Percentiles rank a stretch among this genome's conserved stretches.
These are phyloP conservation scores for Papilio xuthus DNA, from an alignment of 1,140 invertebrate species.

Conservation along the genomic window DNA sequence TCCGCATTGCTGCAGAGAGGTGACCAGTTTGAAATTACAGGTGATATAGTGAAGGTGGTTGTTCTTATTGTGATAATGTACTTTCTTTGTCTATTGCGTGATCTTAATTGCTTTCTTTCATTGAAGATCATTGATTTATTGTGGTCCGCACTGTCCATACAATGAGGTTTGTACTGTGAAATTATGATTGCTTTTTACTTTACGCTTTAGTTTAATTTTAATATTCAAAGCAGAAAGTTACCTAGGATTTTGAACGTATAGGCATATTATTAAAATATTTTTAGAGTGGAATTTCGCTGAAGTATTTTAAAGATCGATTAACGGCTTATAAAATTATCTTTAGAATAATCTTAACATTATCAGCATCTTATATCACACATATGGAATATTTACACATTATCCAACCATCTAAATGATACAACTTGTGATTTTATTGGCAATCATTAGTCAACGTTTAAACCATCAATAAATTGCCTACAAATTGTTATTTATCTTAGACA, in stretches of 20 bases:
- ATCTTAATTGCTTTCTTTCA: slow-evolving; percentile 77
- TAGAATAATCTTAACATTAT: neutral
- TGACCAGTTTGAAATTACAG: slow-evolving; percentile 76
- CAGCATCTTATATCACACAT: slow-evolving; percentile 2
- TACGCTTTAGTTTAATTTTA: slow-evolving; percentile 37
- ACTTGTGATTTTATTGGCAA: neutral
- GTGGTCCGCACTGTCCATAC: slow-evolving; percentile 47
- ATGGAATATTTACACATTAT: neutral
- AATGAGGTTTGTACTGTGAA: slow-evolving; percentile 56
- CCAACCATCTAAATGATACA: neutral
- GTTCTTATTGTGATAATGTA: slow-evolving; percentile 73
- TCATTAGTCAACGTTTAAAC: neutral
- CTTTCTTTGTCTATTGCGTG: slow-evolving; percentile 63
- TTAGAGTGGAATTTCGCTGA: neutral
- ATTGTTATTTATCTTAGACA: slow-evolving; percentile 3
- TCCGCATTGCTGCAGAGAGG: slow-evolving; percentile 69
- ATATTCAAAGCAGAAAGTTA: slow-evolving; percentile 12
- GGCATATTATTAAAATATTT: neutral
- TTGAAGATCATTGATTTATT: slow-evolving; percentile 75
- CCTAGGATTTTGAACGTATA: slow-evolving; percentile 34
- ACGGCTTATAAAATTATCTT: slow-evolving; percentile 2
- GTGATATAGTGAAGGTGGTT: slow-evolving; percentile 78
- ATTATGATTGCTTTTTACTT: slow-evolving; percentile 40
- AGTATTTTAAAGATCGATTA: slow-evolving; percentile 10
- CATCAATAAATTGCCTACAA: slow-evolving; percentile 17